Evolutionary conservation across 2,797 vertebrate genomes (phyloP).

Genomic region (Amazonetta brasiliensis): DNA sequence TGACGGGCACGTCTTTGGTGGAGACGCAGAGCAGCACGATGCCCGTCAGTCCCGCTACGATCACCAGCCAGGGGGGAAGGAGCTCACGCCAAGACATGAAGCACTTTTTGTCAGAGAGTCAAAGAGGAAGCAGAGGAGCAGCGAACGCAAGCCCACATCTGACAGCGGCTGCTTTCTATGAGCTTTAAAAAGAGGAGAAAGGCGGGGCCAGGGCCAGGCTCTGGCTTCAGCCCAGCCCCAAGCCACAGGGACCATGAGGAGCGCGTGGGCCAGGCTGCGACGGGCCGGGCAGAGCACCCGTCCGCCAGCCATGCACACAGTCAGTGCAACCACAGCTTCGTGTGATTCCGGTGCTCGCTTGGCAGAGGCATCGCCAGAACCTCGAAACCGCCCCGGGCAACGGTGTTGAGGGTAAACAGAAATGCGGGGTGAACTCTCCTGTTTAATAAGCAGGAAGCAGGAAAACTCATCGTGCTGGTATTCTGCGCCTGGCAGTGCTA

Average conservation of each 20-base stretch:
- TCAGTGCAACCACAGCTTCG: fast-evolving
- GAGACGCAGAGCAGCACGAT: slow-evolving; percentile 64
- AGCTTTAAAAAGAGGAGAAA: slow-evolving; percentile 17
- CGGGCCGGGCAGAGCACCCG: background rate
- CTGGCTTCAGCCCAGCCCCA: slow-evolving; percentile 25
- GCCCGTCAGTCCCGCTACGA: slow-evolving; percentile 36
- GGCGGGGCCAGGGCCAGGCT: slow-evolving; percentile 9
- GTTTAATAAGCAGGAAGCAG: background rate
- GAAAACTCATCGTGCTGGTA: slow-evolving; percentile 28
- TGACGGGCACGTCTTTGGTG: slow-evolving; percentile 51
- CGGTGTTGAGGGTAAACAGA: background rate
- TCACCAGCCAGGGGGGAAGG: slow-evolving; percentile 70
- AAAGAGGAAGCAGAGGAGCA: slow-evolving; percentile 11
- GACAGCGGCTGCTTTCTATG: background rate
- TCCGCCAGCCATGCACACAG: fast-evolving
- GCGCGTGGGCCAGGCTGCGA: background rate
- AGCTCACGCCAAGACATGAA: slow-evolving; percentile 71
- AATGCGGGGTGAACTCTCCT: background rate
- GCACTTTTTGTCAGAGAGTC: background rate
- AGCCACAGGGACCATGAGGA: slow-evolving; percentile 15
- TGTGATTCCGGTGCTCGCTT: background rate
- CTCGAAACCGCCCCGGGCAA: slow-evolving; percentile 28
- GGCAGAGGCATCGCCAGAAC: background rate
- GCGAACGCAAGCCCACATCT: background rate
- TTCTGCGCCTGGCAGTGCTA: background rate